Evolutionary conservation across 2,797 vertebrate species (phyloP).

Genomic region (Anomalospiza imberbis): DNA sequence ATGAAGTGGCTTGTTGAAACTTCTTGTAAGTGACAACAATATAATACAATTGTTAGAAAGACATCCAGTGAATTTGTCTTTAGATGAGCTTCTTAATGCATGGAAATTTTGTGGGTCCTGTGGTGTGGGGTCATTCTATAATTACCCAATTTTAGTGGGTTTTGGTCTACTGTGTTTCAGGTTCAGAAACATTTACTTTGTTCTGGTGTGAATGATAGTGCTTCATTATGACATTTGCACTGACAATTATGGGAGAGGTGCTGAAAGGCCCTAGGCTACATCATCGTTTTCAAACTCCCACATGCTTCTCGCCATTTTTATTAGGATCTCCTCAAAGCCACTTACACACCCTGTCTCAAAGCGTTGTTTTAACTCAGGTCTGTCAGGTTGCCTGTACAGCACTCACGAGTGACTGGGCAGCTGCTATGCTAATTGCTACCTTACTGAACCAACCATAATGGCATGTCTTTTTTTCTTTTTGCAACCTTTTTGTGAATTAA

Average conservation of each 20-base stretch:
- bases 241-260: neutral
- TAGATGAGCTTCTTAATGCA: neutral
- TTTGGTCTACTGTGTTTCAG: neutral
- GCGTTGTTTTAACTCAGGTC: neutral
- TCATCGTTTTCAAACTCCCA: neutral
- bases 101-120: neutral
- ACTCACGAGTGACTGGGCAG: neutral
- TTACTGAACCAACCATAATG: neutral
- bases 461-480: neutral
- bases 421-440: neutral
- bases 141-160: neutral
- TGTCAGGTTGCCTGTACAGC: neutral
- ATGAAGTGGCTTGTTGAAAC: neutral
- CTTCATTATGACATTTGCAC: neutral
- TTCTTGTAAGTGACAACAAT: neutral
- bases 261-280: neutral
- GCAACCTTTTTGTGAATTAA: neutral
- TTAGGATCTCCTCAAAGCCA: neutral
- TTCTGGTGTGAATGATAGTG: neutral
- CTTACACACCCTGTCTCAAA: neutral
- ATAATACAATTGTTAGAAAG: neutral
- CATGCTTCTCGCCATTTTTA: neutral
- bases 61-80: neutral
- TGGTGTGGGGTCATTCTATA: neutral
- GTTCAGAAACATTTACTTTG: neutral